Evolutionary conservation across 2,113 vertebrate genomes (phyloP).

Genomic region (Brienomyrus brachyistius): DNA sequence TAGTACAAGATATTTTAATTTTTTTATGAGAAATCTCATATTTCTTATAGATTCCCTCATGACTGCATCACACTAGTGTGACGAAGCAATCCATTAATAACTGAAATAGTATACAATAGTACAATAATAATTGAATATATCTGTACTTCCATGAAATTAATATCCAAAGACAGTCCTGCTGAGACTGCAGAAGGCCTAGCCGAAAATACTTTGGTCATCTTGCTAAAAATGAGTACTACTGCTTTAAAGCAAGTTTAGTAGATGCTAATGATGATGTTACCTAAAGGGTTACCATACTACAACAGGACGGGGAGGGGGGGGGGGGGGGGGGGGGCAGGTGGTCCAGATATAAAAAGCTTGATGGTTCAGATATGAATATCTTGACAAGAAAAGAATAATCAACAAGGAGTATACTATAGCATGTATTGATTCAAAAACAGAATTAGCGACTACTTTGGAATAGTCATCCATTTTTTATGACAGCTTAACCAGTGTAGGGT

Average conservation of each 20-base stretch:
- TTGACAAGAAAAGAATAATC: neutral
- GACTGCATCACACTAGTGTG: neutral
- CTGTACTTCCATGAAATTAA: neutral
- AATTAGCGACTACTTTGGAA: neutral
- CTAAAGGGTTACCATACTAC: neutral
- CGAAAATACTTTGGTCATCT: neutral
- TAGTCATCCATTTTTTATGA: neutral
- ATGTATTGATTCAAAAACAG: neutral
- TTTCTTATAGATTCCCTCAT: neutral
- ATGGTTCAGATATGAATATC: neutral
- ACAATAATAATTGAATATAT: neutral
- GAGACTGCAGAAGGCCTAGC: neutral
- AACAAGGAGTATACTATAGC: neutral
- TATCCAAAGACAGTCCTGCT: neutral
- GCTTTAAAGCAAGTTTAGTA: neutral
- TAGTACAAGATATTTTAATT: neutral
- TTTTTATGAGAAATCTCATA: no score
- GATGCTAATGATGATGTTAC: neutral
- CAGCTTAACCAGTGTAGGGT: neutral
- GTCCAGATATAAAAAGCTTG: no score
- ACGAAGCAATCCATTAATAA: neutral
- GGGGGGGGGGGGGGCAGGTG: neutral
- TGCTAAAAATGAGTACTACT: neutral
- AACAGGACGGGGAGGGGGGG: neutral
- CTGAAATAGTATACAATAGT: neutral